Conservation (phyloP, 2,797 vertebrate species). For the Malurus leucopterus region DNA sequence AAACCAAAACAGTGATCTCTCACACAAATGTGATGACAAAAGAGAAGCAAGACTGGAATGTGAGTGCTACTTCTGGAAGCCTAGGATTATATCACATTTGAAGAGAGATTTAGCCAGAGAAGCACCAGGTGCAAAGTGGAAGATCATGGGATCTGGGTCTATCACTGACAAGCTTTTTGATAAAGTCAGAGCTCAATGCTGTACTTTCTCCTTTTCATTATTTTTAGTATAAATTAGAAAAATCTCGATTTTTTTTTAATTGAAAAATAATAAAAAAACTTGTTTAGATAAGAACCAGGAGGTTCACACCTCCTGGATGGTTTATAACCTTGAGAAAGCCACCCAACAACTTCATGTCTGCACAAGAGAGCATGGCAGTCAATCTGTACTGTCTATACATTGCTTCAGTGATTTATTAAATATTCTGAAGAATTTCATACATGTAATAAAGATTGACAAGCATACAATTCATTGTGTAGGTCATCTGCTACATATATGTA, state of each 20-base stretch:
- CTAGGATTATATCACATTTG: not conserved
- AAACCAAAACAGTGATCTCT: not conserved
- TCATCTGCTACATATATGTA: not conserved
- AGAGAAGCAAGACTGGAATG: not conserved
- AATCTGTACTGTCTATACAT: not conserved
- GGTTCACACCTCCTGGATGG: not conserved
- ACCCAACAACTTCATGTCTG: not conserved
- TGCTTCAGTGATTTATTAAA: not conserved
- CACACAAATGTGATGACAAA: not conserved
- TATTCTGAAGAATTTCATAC: not conserved
- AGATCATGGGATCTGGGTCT: not conserved
- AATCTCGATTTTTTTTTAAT: not conserved
- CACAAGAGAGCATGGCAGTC: accelerated
- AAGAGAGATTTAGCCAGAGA: not conserved
- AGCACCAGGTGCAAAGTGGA: not conserved
- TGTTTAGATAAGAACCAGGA: not conserved
- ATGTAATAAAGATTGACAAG: not conserved
- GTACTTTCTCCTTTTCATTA: not conserved
- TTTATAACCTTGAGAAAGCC: not conserved
- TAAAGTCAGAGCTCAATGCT: not conserved
- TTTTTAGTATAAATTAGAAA: not conserved
- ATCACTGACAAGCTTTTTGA: not conserved
- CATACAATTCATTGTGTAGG: not conserved
- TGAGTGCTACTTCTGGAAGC: not conserved
- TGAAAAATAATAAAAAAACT: not conserved